These are phyloP conservation scores for Sciurus vulgaris DNA, from an alignment of 2,797 vertebrate genomes.

Conservation along the genomic window DNA sequence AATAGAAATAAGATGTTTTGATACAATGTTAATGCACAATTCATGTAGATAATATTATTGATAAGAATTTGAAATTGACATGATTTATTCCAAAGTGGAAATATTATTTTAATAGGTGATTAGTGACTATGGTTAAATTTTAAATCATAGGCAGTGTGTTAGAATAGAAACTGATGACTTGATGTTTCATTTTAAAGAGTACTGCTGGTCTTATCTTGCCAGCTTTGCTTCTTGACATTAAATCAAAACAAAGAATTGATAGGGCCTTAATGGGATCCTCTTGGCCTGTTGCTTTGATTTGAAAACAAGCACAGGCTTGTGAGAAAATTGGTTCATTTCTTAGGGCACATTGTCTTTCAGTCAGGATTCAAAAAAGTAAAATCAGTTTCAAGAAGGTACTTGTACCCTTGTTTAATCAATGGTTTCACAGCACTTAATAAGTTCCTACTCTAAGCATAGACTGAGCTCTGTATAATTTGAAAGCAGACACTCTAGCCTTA, in stretches of 20 bases:
- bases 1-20: neutral
- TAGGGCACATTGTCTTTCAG: neutral
- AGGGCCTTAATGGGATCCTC: neutral
- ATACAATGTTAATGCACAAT: neutral
- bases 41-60: neutral
- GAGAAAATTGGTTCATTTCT: constrained; percentile 45
- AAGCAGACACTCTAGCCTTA: neutral
- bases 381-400: neutral
- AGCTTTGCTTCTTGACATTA: constrained; percentile 20
- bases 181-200: neutral
- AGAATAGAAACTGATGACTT: neutral
- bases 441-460: neutral
- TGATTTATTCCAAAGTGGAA: constrained; percentile 30
- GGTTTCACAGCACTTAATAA: constrained; percentile 31
- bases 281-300: neutral
- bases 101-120: neutral
- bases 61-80: neutral
- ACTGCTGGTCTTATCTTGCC: constrained; percentile 15
- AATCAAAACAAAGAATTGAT: constrained; percentile 35
- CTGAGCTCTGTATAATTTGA: neutral
- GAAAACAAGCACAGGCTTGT: neutral
- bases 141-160: neutral
- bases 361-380: constrained; percentile 19
- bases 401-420: neutral
- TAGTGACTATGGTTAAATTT: neutral